Percentiles rank a stretch among this genome's conserved stretches.
Conservation (phyloP, 1,140 invertebrate species). For the Drosophila sucinea region DNA sequence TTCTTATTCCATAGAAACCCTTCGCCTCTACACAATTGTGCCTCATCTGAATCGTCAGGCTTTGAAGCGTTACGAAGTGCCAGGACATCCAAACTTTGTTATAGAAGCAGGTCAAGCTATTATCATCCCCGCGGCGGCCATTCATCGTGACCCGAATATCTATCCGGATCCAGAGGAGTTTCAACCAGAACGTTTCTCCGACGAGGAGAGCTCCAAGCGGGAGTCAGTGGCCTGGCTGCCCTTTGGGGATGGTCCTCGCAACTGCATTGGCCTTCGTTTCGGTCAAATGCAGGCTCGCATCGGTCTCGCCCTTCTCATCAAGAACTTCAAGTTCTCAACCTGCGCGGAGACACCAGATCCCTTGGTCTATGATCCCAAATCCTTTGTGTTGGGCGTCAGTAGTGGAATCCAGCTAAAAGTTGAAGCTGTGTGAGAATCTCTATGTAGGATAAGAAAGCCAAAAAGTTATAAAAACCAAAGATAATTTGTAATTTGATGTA, state of each 20-base stretch:
- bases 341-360: constrained; percentile 58
- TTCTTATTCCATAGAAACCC: constrained; percentile 84
- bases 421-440: constrained; percentile 29
- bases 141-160: constrained; percentile 85
- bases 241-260: constrained; percentile 87
- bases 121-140: constrained; percentile 85
- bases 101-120: constrained; percentile 86
- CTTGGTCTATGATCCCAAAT: constrained; percentile 37
- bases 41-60: constrained; percentile 85
- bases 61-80: constrained; percentile 86
- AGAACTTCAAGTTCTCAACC: constrained; percentile 67
- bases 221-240: constrained; percentile 84
- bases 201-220: constrained; percentile 80
- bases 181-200: constrained; percentile 85
- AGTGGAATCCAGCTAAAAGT: constrained; percentile 48
- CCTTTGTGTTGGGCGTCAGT: constrained; percentile 28
- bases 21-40: constrained; percentile 87
- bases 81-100: constrained; percentile 84
- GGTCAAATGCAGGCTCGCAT: constrained; percentile 83
- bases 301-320: constrained; percentile 80
- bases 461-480: neutral
- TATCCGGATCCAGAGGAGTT: constrained; percentile 85
- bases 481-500: neutral
- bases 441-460: neutral
- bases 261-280: constrained; percentile 84